Conservation (phyloP, 2,113 vertebrate genomes). For the western clawed frog (Xenopus tropicalis) region DNA sequence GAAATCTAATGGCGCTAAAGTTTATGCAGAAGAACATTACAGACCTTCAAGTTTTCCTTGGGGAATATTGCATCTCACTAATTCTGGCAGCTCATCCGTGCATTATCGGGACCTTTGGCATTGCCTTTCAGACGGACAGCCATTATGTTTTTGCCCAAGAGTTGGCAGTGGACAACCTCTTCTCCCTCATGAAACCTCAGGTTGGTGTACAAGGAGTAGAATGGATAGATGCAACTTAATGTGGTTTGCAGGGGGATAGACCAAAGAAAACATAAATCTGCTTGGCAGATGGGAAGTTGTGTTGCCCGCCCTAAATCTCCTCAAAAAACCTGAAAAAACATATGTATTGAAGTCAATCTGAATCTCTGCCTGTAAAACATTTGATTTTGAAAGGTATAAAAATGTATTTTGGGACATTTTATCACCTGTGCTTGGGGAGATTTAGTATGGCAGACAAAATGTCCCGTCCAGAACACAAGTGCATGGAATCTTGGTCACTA, state of each 20-base stretch:
- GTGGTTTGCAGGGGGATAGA: background rate
- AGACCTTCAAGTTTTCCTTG: constrained; percentile 71
- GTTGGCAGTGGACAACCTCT: constrained; percentile 80
- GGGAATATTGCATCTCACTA: constrained; percentile 84
- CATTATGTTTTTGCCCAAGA: constrained; percentile 87
- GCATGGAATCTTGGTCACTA: too few species aligned
- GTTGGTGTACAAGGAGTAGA: constrained; percentile 39
- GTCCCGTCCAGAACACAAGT: too few species aligned
- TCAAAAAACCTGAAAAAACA: too few species aligned
- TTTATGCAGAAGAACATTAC: constrained; percentile 72
- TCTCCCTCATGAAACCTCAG: constrained; percentile 76
- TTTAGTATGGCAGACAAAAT: too few species aligned
- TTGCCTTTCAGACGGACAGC: constrained; percentile 77
- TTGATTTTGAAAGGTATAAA: too few species aligned
- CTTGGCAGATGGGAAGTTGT: too few species aligned
- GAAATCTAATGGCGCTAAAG: constrained; percentile 82
- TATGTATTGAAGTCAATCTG: too few species aligned
- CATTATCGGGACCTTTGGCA: constrained; percentile 74
- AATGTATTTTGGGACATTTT: too few species aligned
- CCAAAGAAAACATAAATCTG: too few species aligned
- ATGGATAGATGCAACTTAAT: rapidly evolving
- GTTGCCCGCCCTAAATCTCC: too few species aligned
- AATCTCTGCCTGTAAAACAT: too few species aligned
- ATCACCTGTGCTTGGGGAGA: too few species aligned
- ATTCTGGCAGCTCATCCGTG: constrained; percentile 79